phyloP scores from a whole-genome alignment of 64 coral and sea anemone species.

The Astreopora myriophthalma region DNA sequence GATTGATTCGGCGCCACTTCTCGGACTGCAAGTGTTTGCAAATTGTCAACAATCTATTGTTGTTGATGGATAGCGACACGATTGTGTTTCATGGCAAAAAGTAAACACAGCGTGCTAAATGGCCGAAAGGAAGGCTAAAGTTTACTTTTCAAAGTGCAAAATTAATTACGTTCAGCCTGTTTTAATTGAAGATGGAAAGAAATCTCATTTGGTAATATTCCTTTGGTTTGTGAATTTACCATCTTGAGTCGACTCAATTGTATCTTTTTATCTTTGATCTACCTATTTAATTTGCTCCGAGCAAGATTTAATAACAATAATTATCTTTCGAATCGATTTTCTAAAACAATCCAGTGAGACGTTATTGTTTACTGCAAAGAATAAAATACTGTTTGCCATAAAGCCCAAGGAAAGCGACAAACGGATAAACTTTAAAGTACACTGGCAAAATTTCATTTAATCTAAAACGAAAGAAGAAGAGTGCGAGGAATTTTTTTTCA shows the following conservation, averaged over 20 bases:
- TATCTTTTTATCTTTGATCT: background rate
- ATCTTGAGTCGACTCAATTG: constrained; percentile 7
- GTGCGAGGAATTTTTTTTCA: too few species aligned
- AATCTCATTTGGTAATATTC: constrained; percentile 9
- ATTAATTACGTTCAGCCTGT: constrained; percentile 29
- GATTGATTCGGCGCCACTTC: constrained; percentile 37
- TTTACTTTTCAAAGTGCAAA: constrained; percentile 54
- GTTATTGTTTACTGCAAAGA: background rate
- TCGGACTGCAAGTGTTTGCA: constrained; percentile 6
- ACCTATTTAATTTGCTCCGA: background rate
- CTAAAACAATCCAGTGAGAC: background rate
- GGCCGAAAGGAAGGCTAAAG: background rate
- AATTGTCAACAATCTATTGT: constrained; percentile 48
- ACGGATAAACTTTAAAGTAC: background rate
- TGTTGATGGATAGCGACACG: background rate
- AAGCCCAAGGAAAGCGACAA: background rate
- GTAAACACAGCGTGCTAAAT: constrained; percentile 8
- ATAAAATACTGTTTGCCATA: background rate
- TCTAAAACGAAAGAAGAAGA: too few species aligned
- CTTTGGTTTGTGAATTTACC: background rate
- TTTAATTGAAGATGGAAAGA: constrained; percentile 25
- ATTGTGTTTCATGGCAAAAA: constrained; percentile 34
- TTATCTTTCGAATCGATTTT: background rate
- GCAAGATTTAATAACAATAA: constrained; percentile 23
- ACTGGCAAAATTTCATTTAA: background rate